phyloP scores from a whole-genome alignment of 1,140 invertebrate genomes.

The Mya arenaria region DNA sequence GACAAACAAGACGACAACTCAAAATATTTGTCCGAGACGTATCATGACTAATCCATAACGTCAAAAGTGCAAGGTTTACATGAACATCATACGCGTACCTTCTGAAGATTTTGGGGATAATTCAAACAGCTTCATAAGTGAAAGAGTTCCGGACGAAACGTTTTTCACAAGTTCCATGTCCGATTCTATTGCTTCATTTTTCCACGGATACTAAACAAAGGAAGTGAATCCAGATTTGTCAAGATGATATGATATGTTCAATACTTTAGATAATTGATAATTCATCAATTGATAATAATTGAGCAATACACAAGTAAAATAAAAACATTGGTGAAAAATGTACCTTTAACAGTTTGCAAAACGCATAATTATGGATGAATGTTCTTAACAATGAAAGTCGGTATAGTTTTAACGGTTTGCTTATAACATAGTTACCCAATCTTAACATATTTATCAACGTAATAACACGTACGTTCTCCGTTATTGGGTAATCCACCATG shows the following conservation, averaged over 20 bases:
- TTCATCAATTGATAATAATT: neutral
- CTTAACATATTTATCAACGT: neutral
- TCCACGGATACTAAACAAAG: conserved; percentile 34
- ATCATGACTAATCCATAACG: too few species aligned
- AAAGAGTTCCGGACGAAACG: conserved; percentile 3
- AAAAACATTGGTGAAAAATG: neutral
- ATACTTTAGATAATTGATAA: neutral
- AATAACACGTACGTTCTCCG: conserved; percentile 66
- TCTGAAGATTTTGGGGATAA: neutral
- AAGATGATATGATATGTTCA: neutral
- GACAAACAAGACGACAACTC: too few species aligned
- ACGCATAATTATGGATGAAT: neutral
- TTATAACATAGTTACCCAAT: neutral
- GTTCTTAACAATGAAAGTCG: neutral
- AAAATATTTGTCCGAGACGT: too few species aligned
- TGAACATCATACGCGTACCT: too few species aligned
- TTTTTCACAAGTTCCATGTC: conserved; percentile 22
- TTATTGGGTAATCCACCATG: conserved; percentile 71
- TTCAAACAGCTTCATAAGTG: conserved; percentile 10
- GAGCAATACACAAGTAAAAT: neutral
- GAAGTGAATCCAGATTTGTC: neutral
- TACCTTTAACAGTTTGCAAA: too few species aligned
- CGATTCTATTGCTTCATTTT: conserved; percentile 1
- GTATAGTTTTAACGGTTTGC: neutral
- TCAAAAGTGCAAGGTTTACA: too few species aligned